Evolutionary conservation across 2,888 invertebrate genomes (phyloP).

Genomic region (Vanessa cardui): DNA sequence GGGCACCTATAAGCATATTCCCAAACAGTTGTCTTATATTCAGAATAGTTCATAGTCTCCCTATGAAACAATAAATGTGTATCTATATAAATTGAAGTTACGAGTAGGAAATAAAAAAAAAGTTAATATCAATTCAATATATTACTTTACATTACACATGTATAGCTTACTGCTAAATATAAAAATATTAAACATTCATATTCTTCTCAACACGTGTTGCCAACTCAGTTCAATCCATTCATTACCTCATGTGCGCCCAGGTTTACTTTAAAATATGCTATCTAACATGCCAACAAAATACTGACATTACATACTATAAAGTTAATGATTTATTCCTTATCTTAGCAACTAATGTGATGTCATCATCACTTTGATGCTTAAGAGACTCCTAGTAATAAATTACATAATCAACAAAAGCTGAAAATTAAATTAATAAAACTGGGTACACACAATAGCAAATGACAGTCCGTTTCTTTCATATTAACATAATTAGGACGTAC

Average conservation of each 20-base stretch:
- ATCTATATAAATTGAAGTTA: neutral
- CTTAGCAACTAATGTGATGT: too few species aligned
- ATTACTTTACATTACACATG: constrained; percentile 71
- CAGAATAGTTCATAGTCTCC: too few species aligned
- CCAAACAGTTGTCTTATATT: too few species aligned
- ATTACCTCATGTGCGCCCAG: constrained; percentile 31
- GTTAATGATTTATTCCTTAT: too few species aligned
- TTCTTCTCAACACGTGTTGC: constrained; percentile 51
- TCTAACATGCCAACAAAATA: neutral
- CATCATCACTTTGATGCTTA: neutral
- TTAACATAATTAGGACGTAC: constrained; percentile 53
- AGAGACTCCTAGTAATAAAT: neutral
- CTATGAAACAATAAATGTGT: neutral
- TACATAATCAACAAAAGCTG: neutral
- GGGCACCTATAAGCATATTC: too few species aligned
- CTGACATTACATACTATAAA: too few species aligned
- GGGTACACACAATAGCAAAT: constrained; percentile 27
- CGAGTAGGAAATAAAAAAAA: constrained; percentile 40
- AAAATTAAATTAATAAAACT: constrained; percentile 25
- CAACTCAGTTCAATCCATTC: constrained; percentile 50
- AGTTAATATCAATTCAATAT: constrained; percentile 71
- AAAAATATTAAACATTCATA: constrained; percentile 77
- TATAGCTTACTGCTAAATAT: constrained; percentile 76
- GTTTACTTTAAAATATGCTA: constrained; percentile 16
- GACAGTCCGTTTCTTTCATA: constrained; percentile 26